These are phyloP conservation scores for Amphiura filiformis DNA, from an alignment of 35 echinoderm and acorn worm genomes.

Conservation along the genomic window DNA sequence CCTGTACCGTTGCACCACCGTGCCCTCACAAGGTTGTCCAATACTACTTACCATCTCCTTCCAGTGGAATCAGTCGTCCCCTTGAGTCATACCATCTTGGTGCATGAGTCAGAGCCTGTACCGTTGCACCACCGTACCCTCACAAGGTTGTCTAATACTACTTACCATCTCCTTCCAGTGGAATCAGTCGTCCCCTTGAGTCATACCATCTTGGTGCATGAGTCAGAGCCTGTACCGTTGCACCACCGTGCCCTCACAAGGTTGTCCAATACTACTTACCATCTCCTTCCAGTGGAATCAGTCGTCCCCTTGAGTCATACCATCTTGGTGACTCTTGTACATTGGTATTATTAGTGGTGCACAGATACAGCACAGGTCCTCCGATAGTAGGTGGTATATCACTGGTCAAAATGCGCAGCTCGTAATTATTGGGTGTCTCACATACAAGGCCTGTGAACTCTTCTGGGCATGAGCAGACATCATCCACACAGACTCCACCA, in stretches of 20 bases:
- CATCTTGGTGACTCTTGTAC: constrained; percentile 52
- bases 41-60: too few species aligned
- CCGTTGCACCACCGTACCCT: too few species aligned
- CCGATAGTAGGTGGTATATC: constrained; percentile 45
- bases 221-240: too few species aligned
- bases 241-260: too few species aligned
- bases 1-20: too few species aligned
- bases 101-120: too few species aligned
- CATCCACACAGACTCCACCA: constrained; percentile 68
- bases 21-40: too few species aligned
- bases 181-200: constrained; percentile 25
- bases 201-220: constrained; percentile 57
- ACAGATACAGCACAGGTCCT: constrained; percentile 43
- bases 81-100: too few species aligned
- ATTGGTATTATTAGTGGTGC: constrained; percentile 56
- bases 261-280: too few species aligned
- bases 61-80: too few species aligned
- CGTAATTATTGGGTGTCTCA: constrained; percentile 7
- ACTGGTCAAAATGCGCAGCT: constrained; percentile 30
- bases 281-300: constrained; percentile 20
- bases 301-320: constrained; percentile 18
- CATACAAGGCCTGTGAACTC: constrained; percentile 66
- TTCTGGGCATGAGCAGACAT: constrained; percentile 54
- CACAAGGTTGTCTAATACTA: too few species aligned
- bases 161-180: constrained; percentile 5